These are phyloP conservation scores for Sphyrna mokarran DNA, from an alignment of 2,113 vertebrate species.

Conservation along the genomic window DNA sequence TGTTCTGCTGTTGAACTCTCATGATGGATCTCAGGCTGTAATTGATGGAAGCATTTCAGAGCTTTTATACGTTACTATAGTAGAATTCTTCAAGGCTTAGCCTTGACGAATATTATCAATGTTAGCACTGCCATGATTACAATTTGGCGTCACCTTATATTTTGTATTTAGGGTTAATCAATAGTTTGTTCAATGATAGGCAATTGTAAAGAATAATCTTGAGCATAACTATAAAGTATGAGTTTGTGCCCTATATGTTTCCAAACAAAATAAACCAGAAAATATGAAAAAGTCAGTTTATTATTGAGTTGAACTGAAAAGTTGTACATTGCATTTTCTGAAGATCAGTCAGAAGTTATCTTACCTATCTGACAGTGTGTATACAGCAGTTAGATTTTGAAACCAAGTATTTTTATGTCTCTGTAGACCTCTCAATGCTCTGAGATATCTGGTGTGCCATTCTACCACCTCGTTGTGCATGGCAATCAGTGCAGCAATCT, in stretches of 20 bases:
- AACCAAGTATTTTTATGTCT: slow-evolving; percentile 11
- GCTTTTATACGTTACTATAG: too few species aligned
- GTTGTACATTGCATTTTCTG: not conserved
- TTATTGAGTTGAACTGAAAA: not conserved
- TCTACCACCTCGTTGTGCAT: too few species aligned
- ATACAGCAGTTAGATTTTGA: not conserved
- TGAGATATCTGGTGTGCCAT: too few species aligned
- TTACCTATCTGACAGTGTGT: not conserved
- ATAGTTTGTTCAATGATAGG: not conserved
- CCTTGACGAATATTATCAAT: not conserved
- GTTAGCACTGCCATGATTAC: not conserved
- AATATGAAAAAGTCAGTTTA: not conserved
- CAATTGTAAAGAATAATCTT: not conserved
- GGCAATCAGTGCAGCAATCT: too few species aligned
- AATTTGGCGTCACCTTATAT: not conserved
- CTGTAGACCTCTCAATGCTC: not conserved
- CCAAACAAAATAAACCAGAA: not conserved
- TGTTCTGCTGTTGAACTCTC: too few species aligned
- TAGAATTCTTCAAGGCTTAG: not conserved
- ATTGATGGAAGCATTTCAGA: too few species aligned
- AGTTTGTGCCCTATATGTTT: not conserved
- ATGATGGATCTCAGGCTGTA: not conserved
- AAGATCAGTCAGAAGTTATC: not conserved
- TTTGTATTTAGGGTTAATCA: not conserved
- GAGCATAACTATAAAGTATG: not conserved